Evolutionary conservation across 2,113 vertebrate genomes (phyloP), one percentile per base, ranked within the genome.

Genomic region (Misgurnus anguillicaudatus): DNA sequence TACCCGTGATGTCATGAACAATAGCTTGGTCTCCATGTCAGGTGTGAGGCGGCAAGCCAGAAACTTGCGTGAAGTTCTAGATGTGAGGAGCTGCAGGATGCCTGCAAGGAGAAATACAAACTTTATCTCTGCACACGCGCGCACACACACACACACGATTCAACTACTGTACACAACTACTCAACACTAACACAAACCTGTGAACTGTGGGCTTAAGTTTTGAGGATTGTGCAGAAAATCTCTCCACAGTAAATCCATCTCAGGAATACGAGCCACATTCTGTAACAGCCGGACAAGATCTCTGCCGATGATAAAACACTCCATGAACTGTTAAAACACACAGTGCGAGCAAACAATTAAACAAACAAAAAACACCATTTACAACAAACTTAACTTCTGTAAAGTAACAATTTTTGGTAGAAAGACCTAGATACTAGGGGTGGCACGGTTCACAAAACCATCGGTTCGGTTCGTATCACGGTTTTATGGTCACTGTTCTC

Each of bases 1-100:
- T 88, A 97, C 96, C 94, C 96, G 87, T 0, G 97, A 99, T 16
- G 96, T 99, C 97, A 99, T 99, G 91, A 98, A 99, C 80, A 98
- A 94, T 80, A 99, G 93, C 65, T 99, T 99, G 74, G 97, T 98
- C 86, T 99, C 97, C 97, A 99, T 99, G 87, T 99, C 97, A 0
- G 97, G 97, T 0, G 97, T 99, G 38, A 99, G 94, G 9, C 97
- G 96, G 63, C 97, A 99, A 0, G 97, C 97, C 85, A 99, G 90
- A 83, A 99, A 99, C 79, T 99, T 99, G 1, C 97, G 92, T 1
- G 97, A 98, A 0, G 97, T 99, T 51, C 97, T 91, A 39, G 96
- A 95, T 0, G 97, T 96, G 67, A 99, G 89, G 16, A 99, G 95
- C 91, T 99, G 97, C 31, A 99, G 91, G 57, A 98, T 90, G 38